Base-by-base conservation (phyloP, 2,888 invertebrate species). In the Alviniconcha strummeri region DNA sequence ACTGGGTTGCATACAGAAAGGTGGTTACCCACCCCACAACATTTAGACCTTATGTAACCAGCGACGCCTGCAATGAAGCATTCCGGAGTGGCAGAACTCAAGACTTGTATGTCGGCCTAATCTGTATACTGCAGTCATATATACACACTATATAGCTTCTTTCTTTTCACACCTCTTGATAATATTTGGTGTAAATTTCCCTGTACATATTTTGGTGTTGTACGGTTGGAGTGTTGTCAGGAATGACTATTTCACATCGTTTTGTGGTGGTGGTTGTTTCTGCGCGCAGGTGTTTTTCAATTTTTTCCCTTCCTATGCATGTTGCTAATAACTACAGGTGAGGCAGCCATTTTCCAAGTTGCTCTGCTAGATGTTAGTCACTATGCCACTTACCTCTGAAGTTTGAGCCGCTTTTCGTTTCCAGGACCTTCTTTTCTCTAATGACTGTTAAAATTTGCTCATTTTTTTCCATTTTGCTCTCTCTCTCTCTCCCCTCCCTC, bases 301-400 rank as follows among this genome's bases (percentile, higher is more conserved):
- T 57, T 74, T 52, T 79, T 55, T 56, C 64, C 80, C 64, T 15
- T 81, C 54, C 60, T 80, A 80, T 82, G 82, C 84, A 72, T 82
- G 80, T 78, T 83, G 81, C 74, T 78, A n/a, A n/a, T 15, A 64
- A 55, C 56, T 80, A 77, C 80, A 85, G 90, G 89, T 91, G 91
- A 88, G 91, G 90, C 89, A 89, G 90, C 90, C 91, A 91, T 91
- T 90, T 86, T 90, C 87, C 90, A 85, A 83, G 83, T 84, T 83
- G 81, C 83, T 86, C 86, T 87, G 84, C 83, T 84, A 85, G 79
- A 83, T 78, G 57, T 82, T 84, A 80, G 80, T 87, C 87, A 87
- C 79, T 55, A 11, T 56, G 69, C 36, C 60, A 56, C 60, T 77
- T 7, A n/a, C 82, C 64, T 76, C 54, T 54, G 36, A 36, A 36